Base-by-base conservation (phyloP, 2,888 invertebrate genomes). In the Syrista parreyssii region DNA sequence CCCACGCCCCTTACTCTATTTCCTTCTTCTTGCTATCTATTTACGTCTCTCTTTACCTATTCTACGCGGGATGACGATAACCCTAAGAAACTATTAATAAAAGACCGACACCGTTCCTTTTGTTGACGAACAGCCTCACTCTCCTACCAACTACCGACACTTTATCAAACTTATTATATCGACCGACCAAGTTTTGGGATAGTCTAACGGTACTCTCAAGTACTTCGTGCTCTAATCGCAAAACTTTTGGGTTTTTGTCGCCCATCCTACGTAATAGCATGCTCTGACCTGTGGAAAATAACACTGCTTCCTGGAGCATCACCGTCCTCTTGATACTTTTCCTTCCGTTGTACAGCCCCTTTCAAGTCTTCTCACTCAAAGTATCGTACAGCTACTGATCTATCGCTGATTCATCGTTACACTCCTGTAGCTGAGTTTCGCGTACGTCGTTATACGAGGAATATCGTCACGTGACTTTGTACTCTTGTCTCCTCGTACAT, bases 91-190 rank as follows among this genome's bases (percentile, higher is more conserved):
- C 78, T 78, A 79, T 84, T 84, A 83, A 82, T 79, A 82, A 81
- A 84, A 80, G 79, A 78, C 35, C 78, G 77, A 77, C 75, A 68
- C 81, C 77, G 79, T 80, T 74, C 81, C 78, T 55, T 83, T 82
- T 81, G 79, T 84, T 78, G 84, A 81, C 78, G 81, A 80, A 84
- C 74, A 71, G 75, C 73, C 55, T 23, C 55, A 9, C 75, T 74
- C 73, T 79, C 80, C 79, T 79, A 73, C 75, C 75, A 76, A 80
- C 77, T 73, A 75, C 74, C 78, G 84, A 83, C 81, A 82, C 82
- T 85, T 83, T 80, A 83, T 85, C 85, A 85, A 85, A 85, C 84
- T 85, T 85, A 85, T 85, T 83, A 82, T 82, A 82, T 84, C 79
- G 79, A 78, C 77, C 68, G 76, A 68, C 75, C 73, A 32, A 79